A percentile compares a stretch with the other conserved stretches of the same genome.
Conservation (phyloP, 1,140 invertebrate species). For the Hyles euphorbiae region DNA sequence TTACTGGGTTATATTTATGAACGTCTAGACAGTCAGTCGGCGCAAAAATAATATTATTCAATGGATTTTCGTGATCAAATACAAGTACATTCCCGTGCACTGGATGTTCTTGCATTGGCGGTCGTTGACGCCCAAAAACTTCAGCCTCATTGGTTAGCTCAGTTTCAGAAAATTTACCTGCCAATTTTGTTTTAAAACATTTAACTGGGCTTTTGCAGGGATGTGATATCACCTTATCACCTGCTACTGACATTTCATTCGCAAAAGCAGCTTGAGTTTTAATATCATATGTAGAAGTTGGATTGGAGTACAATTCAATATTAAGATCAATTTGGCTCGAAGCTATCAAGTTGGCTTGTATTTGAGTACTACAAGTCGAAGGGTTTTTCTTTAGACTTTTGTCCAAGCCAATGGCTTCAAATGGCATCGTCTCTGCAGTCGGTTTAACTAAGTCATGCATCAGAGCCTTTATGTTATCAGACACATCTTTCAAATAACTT, state of each 20-base stretch:
- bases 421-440: slow-evolving; percentile 34
- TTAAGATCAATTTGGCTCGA: slow-evolving; percentile 61
- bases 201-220: neutral
- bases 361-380: slow-evolving; percentile 43
- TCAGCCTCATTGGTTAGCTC: no score
- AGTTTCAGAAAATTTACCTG: no score
- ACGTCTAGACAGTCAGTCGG: slow-evolving; percentile 28
- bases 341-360: slow-evolving; percentile 49
- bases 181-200: neutral
- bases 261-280: no score
- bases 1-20: slow-evolving; percentile 43
- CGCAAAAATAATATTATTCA: slow-evolving; percentile 52
- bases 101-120: neutral
- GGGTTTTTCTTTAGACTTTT: slow-evolving; percentile 16
- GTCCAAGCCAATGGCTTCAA: slow-evolving; percentile 17
- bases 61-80: slow-evolving; percentile 52
- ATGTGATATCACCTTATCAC: neutral
- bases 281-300: neutral
- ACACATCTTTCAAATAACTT: slow-evolving; percentile 44
- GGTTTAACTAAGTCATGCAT: slow-evolving; percentile 60
- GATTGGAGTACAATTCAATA: slow-evolving; percentile 30
- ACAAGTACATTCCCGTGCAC: slow-evolving; percentile 29
- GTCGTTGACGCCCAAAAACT: neutral
- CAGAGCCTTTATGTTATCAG: slow-evolving; percentile 50
- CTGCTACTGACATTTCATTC: slow-evolving; percentile 1